These are phyloP conservation scores for Pangasius sanitwongsei DNA, from an alignment of 2,797 vertebrate species.

Conservation along the genomic window DNA sequence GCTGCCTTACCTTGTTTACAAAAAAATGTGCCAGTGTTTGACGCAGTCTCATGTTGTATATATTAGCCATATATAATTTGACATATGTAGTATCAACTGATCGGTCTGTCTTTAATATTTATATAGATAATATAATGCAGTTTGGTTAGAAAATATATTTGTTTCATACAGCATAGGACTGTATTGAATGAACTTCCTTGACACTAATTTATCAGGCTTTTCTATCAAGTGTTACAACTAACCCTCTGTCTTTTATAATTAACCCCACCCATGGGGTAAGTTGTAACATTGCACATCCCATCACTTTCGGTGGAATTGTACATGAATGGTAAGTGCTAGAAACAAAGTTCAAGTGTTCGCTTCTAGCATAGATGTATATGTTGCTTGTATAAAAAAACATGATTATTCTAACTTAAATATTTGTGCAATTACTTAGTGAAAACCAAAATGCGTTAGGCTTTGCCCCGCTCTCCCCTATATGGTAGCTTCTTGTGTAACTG, in stretches of 20 bases:
- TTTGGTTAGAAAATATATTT: neutral
- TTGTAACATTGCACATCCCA: neutral
- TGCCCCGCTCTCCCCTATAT: neutral
- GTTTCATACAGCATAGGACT: neutral
- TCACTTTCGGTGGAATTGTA: neutral
- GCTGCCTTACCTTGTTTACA: too few relatives aligned
- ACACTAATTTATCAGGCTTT: neutral
- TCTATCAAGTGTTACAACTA: neutral
- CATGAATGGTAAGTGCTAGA: neutral
- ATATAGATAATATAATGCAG: neutral
- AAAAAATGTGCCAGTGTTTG: too few relatives aligned
- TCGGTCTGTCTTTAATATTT: neutral
- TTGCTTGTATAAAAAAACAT: neutral
- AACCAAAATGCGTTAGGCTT: too few relatives aligned
- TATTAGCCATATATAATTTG: neutral
- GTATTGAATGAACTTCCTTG: neutral
- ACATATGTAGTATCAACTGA: neutral
- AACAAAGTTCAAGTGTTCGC: neutral
- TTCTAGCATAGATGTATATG: too few relatives aligned
- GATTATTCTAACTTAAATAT: too few relatives aligned
- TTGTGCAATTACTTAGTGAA: too few relatives aligned
- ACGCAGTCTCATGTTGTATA: too few relatives aligned
- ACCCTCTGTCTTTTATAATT: neutral
- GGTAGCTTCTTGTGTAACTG: constrained; percentile 54
- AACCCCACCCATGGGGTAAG: neutral